phyloP scores from a whole-genome alignment of 1,140 invertebrate species.

The Eumeta japonica region DNA sequence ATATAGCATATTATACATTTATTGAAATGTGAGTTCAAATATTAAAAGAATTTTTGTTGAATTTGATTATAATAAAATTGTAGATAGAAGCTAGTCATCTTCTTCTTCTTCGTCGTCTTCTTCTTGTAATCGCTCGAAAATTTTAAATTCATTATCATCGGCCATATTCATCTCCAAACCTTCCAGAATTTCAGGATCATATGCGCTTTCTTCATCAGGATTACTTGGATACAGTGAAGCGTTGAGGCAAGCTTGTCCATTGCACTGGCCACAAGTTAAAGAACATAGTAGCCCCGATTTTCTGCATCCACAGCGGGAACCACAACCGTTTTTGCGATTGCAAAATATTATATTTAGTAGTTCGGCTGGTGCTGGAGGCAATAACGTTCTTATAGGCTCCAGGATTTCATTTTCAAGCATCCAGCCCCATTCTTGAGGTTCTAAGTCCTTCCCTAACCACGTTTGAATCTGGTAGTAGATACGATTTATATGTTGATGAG shows the following conservation, averaged over 20 bases:
- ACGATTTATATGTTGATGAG: constrained; percentile 33
- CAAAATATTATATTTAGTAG: constrained; percentile 25
- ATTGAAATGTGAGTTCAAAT: constrained; percentile 23
- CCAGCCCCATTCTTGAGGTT: constrained; percentile 39
- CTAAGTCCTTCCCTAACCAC: constrained; percentile 35
- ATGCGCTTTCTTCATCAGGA: constrained; percentile 19
- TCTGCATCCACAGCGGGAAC: too few relatives aligned
- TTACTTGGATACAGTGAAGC: constrained; percentile 18
- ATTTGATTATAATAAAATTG: constrained; percentile 21
- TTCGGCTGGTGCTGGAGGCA: constrained; percentile 26
- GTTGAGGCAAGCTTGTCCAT: too few relatives aligned
- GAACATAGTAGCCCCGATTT: constrained; percentile 28
- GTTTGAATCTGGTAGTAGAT: constrained; percentile 45
- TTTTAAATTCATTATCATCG: constrained; percentile 23
- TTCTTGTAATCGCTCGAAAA: constrained; percentile 23
- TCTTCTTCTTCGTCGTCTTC: constrained; percentile 24
- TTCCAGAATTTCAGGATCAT: constrained; percentile 21
- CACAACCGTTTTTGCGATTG: too few relatives aligned
- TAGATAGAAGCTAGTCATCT: constrained; percentile 23
- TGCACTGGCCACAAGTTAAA: too few relatives aligned
- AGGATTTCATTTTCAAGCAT: constrained; percentile 23
- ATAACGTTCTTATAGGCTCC: constrained; percentile 24
- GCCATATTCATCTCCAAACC: constrained; percentile 21
- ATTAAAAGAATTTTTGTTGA: constrained; percentile 16
- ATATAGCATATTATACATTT: constrained; percentile 21